Conservation (phyloP, 2,888 invertebrate species). For the Volucella inanis region DNA sequence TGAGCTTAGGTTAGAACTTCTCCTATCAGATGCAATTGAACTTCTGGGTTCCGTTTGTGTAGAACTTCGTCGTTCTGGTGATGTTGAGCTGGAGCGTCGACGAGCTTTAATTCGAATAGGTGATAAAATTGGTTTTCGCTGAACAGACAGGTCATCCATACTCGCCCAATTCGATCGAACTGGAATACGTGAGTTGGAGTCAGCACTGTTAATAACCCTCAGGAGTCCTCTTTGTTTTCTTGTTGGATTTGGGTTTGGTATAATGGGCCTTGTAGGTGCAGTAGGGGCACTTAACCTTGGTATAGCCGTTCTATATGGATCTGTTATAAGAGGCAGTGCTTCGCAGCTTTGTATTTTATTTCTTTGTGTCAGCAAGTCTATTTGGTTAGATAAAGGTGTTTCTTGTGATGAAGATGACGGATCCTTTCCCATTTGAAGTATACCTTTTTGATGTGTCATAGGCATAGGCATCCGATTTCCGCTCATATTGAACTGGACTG, state of each 20-base stretch:
- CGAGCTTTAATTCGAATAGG: conserved; percentile 73
- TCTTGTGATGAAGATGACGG: conserved; percentile 79
- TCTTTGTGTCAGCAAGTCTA: conserved; percentile 54
- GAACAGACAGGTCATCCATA: conserved; percentile 79
- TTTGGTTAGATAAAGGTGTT: conserved; percentile 70
- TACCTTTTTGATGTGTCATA: conserved; percentile 79
- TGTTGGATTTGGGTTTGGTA: conserved; percentile 81
- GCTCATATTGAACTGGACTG: conserved; percentile 82
- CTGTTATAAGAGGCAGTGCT: conserved; percentile 79
- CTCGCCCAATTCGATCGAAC: conserved; percentile 80
- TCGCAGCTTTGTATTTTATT: conserved; percentile 80
- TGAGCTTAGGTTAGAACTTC: conserved; percentile 82
- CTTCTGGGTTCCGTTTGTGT: conserved; percentile 79
- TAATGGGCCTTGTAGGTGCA: conserved; percentile 78
- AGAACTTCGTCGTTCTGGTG: conserved; percentile 82
- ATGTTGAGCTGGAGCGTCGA: conserved; percentile 81
- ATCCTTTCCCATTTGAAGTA: conserved; percentile 79
- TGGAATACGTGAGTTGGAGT: conserved; percentile 78
- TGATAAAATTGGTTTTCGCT: conserved; percentile 73
- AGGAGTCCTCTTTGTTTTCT: conserved; percentile 81
- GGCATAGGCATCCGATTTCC: conserved; percentile 78
- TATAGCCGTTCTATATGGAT: conserved; percentile 79
- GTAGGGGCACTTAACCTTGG: conserved; percentile 80
- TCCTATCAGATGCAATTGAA: conserved; percentile 79
- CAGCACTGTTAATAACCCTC: conserved; percentile 79